Base-by-base conservation (phyloP, 2,888 invertebrate genomes). In the Altica lythri region DNA sequence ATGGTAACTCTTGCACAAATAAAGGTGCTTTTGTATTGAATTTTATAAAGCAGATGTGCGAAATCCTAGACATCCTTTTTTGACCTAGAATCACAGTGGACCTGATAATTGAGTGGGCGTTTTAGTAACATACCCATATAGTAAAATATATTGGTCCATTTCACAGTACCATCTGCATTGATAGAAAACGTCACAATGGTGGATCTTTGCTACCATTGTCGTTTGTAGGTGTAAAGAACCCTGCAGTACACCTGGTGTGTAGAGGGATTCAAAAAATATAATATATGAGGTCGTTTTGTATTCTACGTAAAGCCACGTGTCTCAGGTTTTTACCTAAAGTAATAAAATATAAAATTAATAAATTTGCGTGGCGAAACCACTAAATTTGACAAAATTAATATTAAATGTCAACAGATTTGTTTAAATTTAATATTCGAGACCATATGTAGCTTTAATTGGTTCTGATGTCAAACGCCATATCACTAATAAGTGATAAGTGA, bases 1-100 rank as follows among this genome's bases (percentile, higher is more conserved):
- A n/a, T n/a, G n/a, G n/a, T 14, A 34, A 34, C 34, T 34, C 34
- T 34, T 34, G 34, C 34, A 34, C 34, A 34, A 34, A 34, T 16
- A 34, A 34, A 34, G 16, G 6, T 34, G 34, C 16, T 5, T 34
- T 8, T 6, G 14, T 4, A 16, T 16, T 3, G 16, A 14, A 34
- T 34, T 14, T 34, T 34, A 2, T 3, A n/a, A n/a, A 16, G 34
- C 34, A 34, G 34, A 34, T 34, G 34, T 34, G 34, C 16, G 14
- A 34, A 16, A 34, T 34, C 8, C 34, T 34, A 34, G 9, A 34
- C 34, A 34, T 16, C 16, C 34, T 14, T 16, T 34, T 34, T 34
- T 8, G 34, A 34, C 16, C n/a, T n/a, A 34, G 34, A 8, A 34
- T 16, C 16, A 13, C 16, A 14, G 34, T 34, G 6, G 34, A 34